These are phyloP conservation scores for Darevskia mixta DNA, from an alignment of 2,797 vertebrate genomes.

Conservation along the genomic window DNA sequence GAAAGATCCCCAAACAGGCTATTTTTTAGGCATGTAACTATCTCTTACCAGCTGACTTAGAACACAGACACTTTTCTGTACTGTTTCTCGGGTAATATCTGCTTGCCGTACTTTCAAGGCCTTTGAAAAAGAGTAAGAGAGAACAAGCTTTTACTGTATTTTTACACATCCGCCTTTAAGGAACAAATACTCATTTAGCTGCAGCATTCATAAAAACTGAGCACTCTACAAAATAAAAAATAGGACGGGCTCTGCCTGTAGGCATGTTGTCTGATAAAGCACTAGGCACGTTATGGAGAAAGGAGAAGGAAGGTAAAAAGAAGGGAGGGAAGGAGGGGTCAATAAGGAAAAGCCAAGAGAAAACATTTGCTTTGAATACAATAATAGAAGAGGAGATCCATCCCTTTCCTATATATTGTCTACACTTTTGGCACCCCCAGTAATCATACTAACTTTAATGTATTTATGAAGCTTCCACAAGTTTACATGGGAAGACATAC, in stretches of 20 bases:
- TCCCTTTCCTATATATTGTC: not conserved
- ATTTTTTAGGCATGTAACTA: not conserved
- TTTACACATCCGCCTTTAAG: slow-evolving; percentile 22
- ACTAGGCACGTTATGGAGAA: not conserved
- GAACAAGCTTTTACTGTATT: slow-evolving; percentile 15
- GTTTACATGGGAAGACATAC: not conserved
- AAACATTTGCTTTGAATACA: not conserved
- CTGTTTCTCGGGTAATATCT: slow-evolving; percentile 96
- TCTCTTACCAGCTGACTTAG: slow-evolving; percentile 95
- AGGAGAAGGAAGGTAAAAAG: not conserved
- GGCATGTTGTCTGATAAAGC: not conserved
- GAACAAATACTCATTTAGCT: not conserved
- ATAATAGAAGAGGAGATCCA: not conserved
- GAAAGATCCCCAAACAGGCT: not conserved
- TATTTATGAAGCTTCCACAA: not conserved
- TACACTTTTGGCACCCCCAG: not conserved
- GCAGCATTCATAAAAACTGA: not conserved
- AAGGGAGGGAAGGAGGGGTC: not conserved
- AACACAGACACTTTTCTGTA: slow-evolving; percentile 99
- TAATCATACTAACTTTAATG: not conserved
- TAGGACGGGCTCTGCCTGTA: not conserved
- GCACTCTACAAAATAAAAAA: not conserved
- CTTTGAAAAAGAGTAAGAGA: slow-evolving; percentile 73
- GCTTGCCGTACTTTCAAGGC: slow-evolving; percentile 95
- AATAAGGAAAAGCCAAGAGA: not conserved